Conservation (phyloP, 2,113 vertebrate genomes). For the Trogon melanurus region DNA sequence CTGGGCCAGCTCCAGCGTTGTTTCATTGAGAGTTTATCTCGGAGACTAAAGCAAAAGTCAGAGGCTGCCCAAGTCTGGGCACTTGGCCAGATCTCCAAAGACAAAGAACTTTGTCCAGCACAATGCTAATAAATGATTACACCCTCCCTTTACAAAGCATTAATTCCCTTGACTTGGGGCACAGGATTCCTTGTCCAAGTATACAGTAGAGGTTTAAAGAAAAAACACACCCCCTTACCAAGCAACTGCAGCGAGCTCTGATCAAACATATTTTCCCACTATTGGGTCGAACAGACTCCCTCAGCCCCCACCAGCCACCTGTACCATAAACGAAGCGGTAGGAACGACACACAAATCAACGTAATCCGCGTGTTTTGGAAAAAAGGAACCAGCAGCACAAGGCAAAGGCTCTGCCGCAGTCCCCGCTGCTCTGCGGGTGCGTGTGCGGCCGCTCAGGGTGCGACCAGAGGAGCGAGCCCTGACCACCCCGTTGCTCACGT, state of each 20-base stretch:
- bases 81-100: constrained; percentile 35
- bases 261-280: neutral
- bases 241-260: neutral
- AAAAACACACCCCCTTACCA: neutral
- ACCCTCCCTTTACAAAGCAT: constrained; percentile 46
- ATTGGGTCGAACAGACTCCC: neutral
- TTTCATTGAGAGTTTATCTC: constrained; percentile 62
- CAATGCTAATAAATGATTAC: constrained; percentile 52
- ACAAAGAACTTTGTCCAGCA: constrained; percentile 60
- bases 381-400: neutral
- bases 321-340: neutral
- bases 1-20: constrained; percentile 29
- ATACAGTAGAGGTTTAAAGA: neutral
- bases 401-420: neutral
- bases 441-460: rapidly evolving
- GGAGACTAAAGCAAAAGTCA: constrained; percentile 48
- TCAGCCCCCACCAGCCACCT: rapidly evolving
- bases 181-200: neutral
- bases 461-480: neutral
- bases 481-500: neutral
- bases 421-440: neutral
- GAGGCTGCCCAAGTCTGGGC: constrained; percentile 30
- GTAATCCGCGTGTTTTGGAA: neutral
- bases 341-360: rapidly evolving
- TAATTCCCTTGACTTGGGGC: constrained; percentile 29